Base-by-base conservation (phyloP, 2,888 invertebrate species). In the Heliconius aoede region DNA sequence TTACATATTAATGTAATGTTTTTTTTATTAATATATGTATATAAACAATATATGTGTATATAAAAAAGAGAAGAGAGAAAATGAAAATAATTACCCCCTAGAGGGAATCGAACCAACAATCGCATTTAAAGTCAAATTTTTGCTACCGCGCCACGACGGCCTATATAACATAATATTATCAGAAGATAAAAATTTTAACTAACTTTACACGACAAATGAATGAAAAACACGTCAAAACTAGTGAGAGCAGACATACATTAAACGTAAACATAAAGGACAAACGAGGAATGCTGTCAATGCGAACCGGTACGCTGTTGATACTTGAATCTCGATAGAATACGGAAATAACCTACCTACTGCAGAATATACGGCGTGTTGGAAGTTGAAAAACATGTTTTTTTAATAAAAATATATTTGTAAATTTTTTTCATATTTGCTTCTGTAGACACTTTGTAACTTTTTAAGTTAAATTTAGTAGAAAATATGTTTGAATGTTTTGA, bases 251-350 rank as follows among this genome's bases (percentile, higher is more conserved):
- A 18, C 8, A 9, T 55, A 51, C n/a, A 13, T 24, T 30, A n/a
- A 55, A 55, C 55, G 55, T 60, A 32, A 72, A 74, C 72, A 73
- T 73, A 62, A 77, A 77, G 80, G 81, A 81, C 79, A 78, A 60
- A 46, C 51, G 1, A 72, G 74, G 79, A 79, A 79, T 79, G 79
- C 71, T 74, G 79, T 79, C 79, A 79, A 79, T 79, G 79, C 72
- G 30, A 79, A 79, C 79, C 72, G 74, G 79, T 78, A 68, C 71
- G 26, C 72, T 32, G 76, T 30, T 76, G 21, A 55, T 69, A 69
- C 69, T 61, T 26, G 15, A 60, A 60, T 60, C 60, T 60, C 60
- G 72, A 72, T 72, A 60, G 61, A 60, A 61, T 40, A 72, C 60
- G 72, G 72, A 61, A 61, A 26, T 72, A 28, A 30, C n/a, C 30